phyloP scores from a whole-genome alignment of 2,113 vertebrate species.

The Cochlearius cochlearius region DNA sequence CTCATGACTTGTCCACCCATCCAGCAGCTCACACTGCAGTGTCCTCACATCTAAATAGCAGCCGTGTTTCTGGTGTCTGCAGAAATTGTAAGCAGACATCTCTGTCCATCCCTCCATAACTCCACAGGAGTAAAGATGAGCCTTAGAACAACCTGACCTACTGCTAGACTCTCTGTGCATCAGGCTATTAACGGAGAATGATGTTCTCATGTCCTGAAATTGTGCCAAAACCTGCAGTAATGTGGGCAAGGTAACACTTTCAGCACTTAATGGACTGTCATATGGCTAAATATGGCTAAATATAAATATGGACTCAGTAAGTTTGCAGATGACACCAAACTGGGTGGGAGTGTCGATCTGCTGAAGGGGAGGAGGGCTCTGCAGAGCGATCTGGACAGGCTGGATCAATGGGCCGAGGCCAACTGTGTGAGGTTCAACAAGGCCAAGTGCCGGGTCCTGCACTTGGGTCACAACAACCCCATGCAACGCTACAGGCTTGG shows the following conservation, averaged over 20 bases:
- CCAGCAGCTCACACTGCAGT: accelerated
- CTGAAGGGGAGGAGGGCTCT: no score
- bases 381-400: no score
- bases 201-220: background rate
- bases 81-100: background rate
- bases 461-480: no score
- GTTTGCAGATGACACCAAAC: no score
- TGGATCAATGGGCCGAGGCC: no score
- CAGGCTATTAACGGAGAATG: background rate
- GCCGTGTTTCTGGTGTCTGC: background rate
- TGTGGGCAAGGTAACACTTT: background rate
- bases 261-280: background rate
- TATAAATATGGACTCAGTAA: no score
- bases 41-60: background rate
- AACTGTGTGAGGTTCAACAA: no score
- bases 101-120: background rate
- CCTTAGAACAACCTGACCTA: background rate
- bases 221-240: background rate
- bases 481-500: no score
- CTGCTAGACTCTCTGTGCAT: background rate
- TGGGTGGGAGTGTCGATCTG: no score
- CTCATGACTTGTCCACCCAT: background rate
- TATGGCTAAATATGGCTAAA: background rate
- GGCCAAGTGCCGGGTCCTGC: no score
- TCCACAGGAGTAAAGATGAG: background rate